Percentiles rank a stretch among this genome's conserved stretches.
These are phyloP conservation scores for Parapsyche elsis DNA, from an alignment of 1,140 invertebrate species.

Conservation along the genomic window DNA sequence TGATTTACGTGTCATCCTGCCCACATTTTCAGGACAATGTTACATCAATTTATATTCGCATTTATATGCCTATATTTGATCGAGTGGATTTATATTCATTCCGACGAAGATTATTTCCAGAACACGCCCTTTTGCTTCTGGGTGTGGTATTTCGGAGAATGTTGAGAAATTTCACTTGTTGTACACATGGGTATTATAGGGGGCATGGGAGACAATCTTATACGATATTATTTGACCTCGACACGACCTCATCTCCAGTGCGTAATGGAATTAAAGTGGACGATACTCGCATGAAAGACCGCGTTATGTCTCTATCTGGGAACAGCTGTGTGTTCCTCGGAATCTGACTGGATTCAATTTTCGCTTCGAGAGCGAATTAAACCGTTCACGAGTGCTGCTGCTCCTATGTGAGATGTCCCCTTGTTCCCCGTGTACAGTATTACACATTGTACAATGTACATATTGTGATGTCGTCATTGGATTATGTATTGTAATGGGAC, in stretches of 20 bases:
- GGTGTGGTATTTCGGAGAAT: background rate
- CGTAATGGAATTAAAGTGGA: conserved; percentile 38
- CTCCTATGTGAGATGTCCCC: background rate
- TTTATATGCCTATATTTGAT: background rate
- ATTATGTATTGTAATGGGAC: conserved; percentile 30
- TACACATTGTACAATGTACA: conserved; percentile 10
- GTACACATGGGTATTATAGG: too few relatives aligned
- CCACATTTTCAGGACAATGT: background rate
- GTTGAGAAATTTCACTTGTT: background rate
- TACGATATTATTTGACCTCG: conserved; percentile 36
- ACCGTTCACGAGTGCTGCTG: background rate
- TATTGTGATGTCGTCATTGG: conserved; percentile 33
- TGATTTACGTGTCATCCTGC: background rate
- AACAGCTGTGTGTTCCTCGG: background rate
- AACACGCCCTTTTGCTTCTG: background rate
- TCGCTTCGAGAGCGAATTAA: background rate
- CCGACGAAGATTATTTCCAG: background rate
- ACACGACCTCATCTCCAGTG: conserved; percentile 23
- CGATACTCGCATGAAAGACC: conserved; percentile 21
- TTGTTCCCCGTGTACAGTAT: too few relatives aligned
- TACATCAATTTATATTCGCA: background rate
- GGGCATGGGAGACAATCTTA: conserved; percentile 12
- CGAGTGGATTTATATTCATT: background rate
- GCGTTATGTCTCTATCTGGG: conserved; percentile 16
- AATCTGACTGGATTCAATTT: background rate